Percentiles rank a stretch among this genome's conserved stretches.
Conservation (phyloP, 2,797 vertebrate species). For the Limnodromus scolopaceus region DNA sequence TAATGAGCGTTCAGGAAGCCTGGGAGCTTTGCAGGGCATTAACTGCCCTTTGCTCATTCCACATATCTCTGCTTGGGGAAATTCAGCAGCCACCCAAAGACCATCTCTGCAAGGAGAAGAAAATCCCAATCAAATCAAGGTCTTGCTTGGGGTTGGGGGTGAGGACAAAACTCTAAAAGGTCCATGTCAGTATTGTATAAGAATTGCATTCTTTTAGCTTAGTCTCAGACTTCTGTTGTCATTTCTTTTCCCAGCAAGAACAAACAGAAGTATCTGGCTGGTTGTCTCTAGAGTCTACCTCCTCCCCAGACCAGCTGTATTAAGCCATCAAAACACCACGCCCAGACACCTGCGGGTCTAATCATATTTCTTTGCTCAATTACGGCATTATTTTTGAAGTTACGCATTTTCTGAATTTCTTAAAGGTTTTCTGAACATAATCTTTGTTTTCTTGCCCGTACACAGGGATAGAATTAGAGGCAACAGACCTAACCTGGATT, state of each 20-base stretch:
- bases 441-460: fast-evolving
- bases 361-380: not conserved
- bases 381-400: not conserved
- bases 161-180: not conserved
- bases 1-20: not conserved
- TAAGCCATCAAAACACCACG: not conserved
- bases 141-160: not conserved
- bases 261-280: not conserved
- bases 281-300: not conserved
- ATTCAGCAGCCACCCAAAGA: not conserved
- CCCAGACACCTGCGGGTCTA: not conserved
- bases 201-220: not conserved
- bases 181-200: not conserved
- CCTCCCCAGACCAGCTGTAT: not conserved
- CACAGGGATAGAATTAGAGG: not conserved
- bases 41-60: not conserved
- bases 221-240: not conserved
- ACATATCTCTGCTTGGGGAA: not conserved
- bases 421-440: not conserved
- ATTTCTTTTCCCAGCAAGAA: not conserved
- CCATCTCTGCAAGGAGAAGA: not conserved
- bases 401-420: not conserved
- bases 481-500: not conserved
- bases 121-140: not conserved
- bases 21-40: not conserved